phyloP scores from a whole-genome alignment of 2,113 vertebrate species.

The Epinephelus lanceolatus region DNA sequence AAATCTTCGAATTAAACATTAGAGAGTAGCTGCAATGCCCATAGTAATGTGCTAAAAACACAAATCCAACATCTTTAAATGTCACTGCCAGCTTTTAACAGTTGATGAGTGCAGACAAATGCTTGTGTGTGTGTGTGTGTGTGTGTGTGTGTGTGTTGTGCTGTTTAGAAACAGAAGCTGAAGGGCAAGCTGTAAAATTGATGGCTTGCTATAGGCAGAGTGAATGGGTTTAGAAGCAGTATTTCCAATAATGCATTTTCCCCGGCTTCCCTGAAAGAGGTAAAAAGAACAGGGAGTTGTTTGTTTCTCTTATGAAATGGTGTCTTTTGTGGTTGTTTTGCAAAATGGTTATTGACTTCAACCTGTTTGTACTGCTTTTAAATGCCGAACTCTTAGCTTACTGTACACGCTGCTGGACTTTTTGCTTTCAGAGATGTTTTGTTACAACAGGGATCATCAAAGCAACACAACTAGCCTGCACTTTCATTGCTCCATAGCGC shows the following conservation, averaged over 20 bases:
- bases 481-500: constrained; percentile 1
- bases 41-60: background rate
- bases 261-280: constrained; percentile 35
- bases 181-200: constrained; percentile 48
- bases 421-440: constrained; percentile 7
- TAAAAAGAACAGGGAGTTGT: constrained; percentile 30
- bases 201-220: constrained; percentile 43
- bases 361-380: background rate
- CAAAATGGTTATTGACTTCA: constrained; percentile 33
- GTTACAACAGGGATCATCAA: background rate
- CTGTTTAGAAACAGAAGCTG: constrained; percentile 30
- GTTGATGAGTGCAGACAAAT: constrained; percentile 4
- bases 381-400: constrained; percentile 6
- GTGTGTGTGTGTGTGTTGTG: background rate
- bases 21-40: background rate
- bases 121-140: background rate
- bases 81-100: constrained; percentile 7
- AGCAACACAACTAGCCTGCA: background rate
- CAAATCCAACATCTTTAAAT: background rate
- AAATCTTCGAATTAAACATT: background rate
- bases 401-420: background rate
- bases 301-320: constrained; percentile 36
- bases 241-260: constrained; percentile 61
- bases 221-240: constrained; percentile 36
- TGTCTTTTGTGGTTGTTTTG: constrained; percentile 31